Conservation (phyloP, 2,113 vertebrate species). For the Castor canadensis region DNA sequence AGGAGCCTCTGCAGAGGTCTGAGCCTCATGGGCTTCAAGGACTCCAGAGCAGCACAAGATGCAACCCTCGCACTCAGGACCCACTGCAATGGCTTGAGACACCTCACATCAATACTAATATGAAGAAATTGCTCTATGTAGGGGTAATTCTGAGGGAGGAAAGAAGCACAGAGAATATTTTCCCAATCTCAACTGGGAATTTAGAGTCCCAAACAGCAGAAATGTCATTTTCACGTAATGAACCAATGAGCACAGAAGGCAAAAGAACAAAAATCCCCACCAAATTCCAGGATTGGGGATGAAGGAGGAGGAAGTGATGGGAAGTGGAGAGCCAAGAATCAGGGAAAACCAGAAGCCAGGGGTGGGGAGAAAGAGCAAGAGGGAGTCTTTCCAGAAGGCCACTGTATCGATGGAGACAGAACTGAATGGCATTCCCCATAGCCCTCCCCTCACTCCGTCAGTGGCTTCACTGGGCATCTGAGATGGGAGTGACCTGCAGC, state of each 20-base stretch:
- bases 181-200: not conserved
- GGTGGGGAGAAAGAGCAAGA: not conserved
- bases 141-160: not conserved
- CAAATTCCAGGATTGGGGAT: not conserved
- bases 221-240: not conserved
- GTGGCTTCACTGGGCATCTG: conserved; percentile 82
- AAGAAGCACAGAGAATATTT: not conserved
- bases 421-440: conserved; percentile 62
- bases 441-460: conserved; percentile 82
- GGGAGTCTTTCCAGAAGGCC: conserved; percentile 79
- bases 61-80: not conserved
- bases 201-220: not conserved
- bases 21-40: not conserved
- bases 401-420: conserved; percentile 84
- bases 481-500: conserved; percentile 39
- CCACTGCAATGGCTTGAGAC: too few species aligned
- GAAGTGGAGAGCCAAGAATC: not conserved
- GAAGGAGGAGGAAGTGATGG: not conserved
- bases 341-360: not conserved
- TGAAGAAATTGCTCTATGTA: not conserved
- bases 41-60: too few species aligned
- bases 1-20: not conserved
- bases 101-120: accelerated
- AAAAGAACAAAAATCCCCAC: not conserved
- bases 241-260: not conserved